Base-by-base conservation (phyloP, 2,797 vertebrate species). In the Avahi laniger region DNA sequence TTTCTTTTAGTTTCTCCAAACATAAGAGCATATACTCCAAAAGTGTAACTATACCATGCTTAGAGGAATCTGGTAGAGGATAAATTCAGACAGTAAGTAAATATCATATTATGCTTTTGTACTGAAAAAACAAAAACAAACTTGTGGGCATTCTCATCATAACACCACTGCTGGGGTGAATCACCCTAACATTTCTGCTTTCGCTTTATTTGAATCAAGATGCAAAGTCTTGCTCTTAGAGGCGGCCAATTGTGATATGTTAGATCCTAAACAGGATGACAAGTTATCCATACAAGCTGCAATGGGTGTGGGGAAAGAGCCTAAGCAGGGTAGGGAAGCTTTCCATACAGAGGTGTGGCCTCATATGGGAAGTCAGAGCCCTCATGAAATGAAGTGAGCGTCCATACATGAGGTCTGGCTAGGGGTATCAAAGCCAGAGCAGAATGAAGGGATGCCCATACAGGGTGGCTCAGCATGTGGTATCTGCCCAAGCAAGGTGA, bases 1-100 rank as follows among this genome's bases (percentile, higher is more conserved):
- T 95, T 84, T 87, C 8, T 59, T 96, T 81, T 81, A 61, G 10
- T 85, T 90, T 84, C 86, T 80, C 43, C 38, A 85, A 95, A 91
- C 33, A 59, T 67, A 83, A 84, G 14, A 35, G 1, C 15, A 18
- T 90, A 14, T 59, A 67, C 38, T 87, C 48, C 20, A 75, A 80
- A 59, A 76, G 17, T 54, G 79, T 75, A 90, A 43, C 17, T 92
- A 73, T 41, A 33, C 20, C 70, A 18, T 79, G 28, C 43, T 79
- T 87, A 80, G 35, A 57, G 63, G 48, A 86, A 87, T 79, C 50
- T 92, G 22, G 9, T 70, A 50, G 33, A 1, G 54, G 24, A 13
- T 63, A 79, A 63, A 75, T 26, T 50, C 43, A 83, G 38, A 79
- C 73, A 67, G 59, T 54, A 28, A 63, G 13, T 43, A 65, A 87